phyloP scores from a whole-genome alignment of 35 echinoderm and acorn worm genomes.

The Heliocidaris erythrogramma region DNA sequence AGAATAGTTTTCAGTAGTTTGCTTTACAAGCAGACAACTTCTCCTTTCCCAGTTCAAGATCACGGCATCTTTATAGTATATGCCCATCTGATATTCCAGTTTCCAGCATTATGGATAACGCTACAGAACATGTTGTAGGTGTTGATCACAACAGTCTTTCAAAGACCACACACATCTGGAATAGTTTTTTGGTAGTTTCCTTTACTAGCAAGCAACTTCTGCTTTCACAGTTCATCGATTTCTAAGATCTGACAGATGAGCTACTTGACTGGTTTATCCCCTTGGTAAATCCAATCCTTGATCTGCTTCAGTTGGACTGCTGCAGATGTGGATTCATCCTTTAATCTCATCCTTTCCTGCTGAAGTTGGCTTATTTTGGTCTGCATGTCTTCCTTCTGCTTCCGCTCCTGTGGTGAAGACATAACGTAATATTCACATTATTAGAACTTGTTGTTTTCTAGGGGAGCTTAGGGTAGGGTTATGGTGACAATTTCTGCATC shows the following conservation, averaged over 20 bases:
- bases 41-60: too few relatives aligned
- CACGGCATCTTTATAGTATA: too few relatives aligned
- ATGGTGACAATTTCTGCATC: background rate
- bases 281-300: conserved; percentile 83
- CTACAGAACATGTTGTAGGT: background rate
- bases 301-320: conserved; percentile 66
- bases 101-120: background rate
- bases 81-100: background rate
- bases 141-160: background rate
- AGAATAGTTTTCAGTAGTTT: too few relatives aligned
- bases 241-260: background rate
- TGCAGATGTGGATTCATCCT: conserved; percentile 62
- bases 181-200: background rate
- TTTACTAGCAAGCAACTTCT: background rate
- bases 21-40: too few relatives aligned
- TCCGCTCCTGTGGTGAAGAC: conserved; percentile 57
- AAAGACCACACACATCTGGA: background rate
- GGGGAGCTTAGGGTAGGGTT: background rate
- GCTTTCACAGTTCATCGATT: background rate
- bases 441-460: background rate
- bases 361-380: conserved; percentile 59
- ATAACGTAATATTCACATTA: background rate
- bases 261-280: conserved; percentile 37
- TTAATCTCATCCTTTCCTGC: conserved; percentile 62
- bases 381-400: conserved; percentile 65